These are phyloP conservation scores for Dilophus febrilis DNA, from an alignment of 2,888 invertebrate genomes.

Conservation along the genomic window DNA sequence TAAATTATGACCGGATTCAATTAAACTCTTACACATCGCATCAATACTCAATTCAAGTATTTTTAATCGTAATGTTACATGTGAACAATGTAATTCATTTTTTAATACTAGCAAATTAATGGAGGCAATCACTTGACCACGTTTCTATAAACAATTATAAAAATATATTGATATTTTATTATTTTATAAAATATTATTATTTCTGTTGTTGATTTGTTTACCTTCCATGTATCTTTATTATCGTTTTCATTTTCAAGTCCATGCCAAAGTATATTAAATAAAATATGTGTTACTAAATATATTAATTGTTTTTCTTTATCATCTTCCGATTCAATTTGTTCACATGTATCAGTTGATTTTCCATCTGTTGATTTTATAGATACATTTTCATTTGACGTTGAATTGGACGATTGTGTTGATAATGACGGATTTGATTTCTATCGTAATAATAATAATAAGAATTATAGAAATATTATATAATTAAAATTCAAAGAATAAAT, in stretches of 20 bases:
- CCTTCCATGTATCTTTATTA: constrained; percentile 37
- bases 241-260: constrained; percentile 39
- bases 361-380: constrained; percentile 12
- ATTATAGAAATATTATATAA: not conserved
- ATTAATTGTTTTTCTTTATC: constrained; percentile 38
- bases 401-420: constrained; percentile 1
- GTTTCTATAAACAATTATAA: constrained; percentile 23
- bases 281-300: constrained; percentile 36
- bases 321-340: constrained; percentile 18
- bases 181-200: constrained; percentile 4
- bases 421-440: not conserved
- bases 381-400: constrained; percentile 5
- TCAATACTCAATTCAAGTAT: constrained; percentile 42
- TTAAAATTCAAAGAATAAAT: not conserved
- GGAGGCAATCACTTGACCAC: constrained; percentile 41
- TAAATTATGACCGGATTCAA: constrained; percentile 31
- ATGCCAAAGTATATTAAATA: constrained; percentile 41
- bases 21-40: constrained; percentile 38
- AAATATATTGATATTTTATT: constrained; percentile 5
- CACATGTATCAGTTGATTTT: not conserved
- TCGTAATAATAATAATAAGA: not conserved
- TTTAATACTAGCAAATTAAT: constrained; percentile 38
- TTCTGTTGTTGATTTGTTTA: no score
- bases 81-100: constrained; percentile 37
- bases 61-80: constrained; percentile 35